phyloP scores from a whole-genome alignment of 2,888 invertebrate genomes.

The Pristionchus fissidentatus region DNA sequence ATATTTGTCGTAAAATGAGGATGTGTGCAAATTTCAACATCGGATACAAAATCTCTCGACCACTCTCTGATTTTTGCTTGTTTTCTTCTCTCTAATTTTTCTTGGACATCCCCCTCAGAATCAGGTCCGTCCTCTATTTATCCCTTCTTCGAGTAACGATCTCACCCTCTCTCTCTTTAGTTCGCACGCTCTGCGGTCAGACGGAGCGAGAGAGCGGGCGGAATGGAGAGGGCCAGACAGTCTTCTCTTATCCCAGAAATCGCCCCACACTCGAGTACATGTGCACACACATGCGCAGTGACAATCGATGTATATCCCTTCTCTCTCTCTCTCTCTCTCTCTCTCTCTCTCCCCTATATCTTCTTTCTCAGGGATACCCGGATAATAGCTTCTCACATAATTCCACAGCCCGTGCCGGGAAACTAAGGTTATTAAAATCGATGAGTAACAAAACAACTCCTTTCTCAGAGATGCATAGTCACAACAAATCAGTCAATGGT shows the following conservation, averaged over 20 bases:
- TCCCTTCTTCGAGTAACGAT: background rate
- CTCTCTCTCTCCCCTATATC: background rate
- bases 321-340: background rate
- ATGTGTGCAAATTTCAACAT: too few relatives aligned
- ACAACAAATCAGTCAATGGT: too few relatives aligned
- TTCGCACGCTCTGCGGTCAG: background rate
- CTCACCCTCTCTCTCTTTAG: background rate
- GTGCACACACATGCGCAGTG: background rate
- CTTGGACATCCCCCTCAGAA: too few relatives aligned
- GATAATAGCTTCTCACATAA: background rate
- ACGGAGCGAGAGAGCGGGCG: too few relatives aligned
- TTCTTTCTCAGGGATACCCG: background rate
- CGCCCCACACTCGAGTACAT: constrained; percentile 9
- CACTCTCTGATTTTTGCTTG: background rate
- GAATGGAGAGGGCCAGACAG: too few relatives aligned
- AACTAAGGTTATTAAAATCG: too few relatives aligned
- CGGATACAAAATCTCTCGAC: too few relatives aligned
- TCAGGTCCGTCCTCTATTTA: too few relatives aligned
- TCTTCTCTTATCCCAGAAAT: constrained; percentile 11
- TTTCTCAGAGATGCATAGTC: too few relatives aligned
- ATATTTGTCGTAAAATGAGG: too few relatives aligned
- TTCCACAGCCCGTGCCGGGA: background rate
- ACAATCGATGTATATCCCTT: background rate
- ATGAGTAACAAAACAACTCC: too few relatives aligned
- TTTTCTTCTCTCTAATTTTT: background rate